Base-by-base conservation (phyloP, 2,797 vertebrate species). In the Karalla daura region DNA sequence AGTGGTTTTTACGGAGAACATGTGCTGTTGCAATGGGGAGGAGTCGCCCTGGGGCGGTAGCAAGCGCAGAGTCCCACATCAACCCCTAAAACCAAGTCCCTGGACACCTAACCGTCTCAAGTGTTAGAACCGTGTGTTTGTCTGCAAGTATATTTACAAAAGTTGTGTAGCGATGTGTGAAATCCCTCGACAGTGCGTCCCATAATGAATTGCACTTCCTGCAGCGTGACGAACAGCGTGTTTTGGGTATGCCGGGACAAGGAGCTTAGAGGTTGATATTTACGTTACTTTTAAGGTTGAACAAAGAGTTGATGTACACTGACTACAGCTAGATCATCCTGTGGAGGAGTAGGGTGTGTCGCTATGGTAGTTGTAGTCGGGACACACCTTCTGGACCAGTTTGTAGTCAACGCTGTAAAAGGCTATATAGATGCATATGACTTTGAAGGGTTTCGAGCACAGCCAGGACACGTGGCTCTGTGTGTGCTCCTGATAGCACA, bases 381-480 rank as follows among this genome's bases (percentile, higher is more conserved):
- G 98, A 78, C 98, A 99, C 64, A 99, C 98, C 87, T 99, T 99
- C 71, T 99, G 98, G 88, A 99, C 98, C 87, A 99, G 96, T 95
- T 98, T 99, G 84, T 99, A 99, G 91, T 99, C 98, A 40, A 96
- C 93, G 20, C 98, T 99, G 94, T 98, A 98, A 89, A 99, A 99
- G 59, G 97, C 96, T 43, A 99, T 99, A 86, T 99, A 98, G 91
- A 99, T 99, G 93, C 98, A 99, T 88, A 99, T 99, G 73, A 99
- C 98, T 86, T 99, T 99, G 84, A 99, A 99, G 10, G 98, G 98
- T 84, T 99, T 99, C 1, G 98, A 99, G 81, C 98, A 99, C 83
- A 99, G 87, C 98, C 98, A 99, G 84, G 98, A 99, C 59, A 99
- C 98, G 17, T 99, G 98, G 88, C 98, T 99, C 90, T 99, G 98